phyloP scores from a whole-genome alignment of 23 tunicate species.

The Halocynthia roretzi region DNA sequence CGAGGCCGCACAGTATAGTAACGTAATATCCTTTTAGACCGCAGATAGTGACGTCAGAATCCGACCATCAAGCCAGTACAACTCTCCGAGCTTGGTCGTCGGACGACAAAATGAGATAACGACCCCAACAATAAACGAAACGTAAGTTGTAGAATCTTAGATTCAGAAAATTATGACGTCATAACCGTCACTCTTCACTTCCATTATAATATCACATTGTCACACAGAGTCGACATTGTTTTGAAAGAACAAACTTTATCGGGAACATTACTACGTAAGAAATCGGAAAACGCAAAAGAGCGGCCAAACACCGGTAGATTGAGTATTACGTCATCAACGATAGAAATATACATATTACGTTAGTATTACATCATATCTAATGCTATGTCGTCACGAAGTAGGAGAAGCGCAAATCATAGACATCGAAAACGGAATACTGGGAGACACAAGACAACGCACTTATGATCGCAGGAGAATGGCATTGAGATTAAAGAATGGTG shows the following conservation, averaged over 20 bases:
- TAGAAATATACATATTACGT: no score
- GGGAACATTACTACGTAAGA: constrained; percentile 14
- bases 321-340: background rate
- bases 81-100: no score
- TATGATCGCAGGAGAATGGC: constrained; percentile 28
- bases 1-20: no score
- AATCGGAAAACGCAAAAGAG: background rate
- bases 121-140: constrained; percentile 15
- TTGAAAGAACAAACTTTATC: constrained; percentile 11
- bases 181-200: no score
- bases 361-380: no score
- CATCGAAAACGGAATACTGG: constrained; percentile 59
- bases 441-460: constrained; percentile 50
- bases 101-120: background rate
- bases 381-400: background rate
- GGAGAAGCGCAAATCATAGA: constrained; percentile 10
- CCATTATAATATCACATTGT: background rate
- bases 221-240: constrained; percentile 22
- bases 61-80: constrained; percentile 10
- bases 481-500: constrained; percentile 11
- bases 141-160: constrained; percentile 2
- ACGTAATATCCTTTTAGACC: background rate
- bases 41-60: constrained; percentile 20
- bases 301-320: background rate
- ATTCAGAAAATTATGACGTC: no score